Evolutionary conservation across 2,888 invertebrate species (phyloP).

Genomic region (Acronicta alni): DNA sequence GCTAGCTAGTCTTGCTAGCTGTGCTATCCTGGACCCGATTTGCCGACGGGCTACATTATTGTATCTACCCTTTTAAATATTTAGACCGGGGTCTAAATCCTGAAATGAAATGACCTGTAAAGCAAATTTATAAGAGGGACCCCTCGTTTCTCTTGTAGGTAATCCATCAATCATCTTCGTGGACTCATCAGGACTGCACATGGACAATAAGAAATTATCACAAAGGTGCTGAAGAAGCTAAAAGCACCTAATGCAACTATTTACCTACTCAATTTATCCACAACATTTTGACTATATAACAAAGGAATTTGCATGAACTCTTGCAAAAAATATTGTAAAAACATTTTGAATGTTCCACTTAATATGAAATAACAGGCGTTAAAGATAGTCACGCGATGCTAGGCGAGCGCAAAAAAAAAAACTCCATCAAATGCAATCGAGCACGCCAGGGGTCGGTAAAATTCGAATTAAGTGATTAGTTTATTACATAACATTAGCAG

Average conservation of each 20-base stretch:
- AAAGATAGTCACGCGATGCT: conserved; percentile 40
- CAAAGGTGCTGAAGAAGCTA: not conserved
- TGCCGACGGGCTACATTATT: too few species aligned
- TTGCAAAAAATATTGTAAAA: conserved; percentile 9
- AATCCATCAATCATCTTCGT: too few species aligned
- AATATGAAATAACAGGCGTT: conserved; percentile 40
- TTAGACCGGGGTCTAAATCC: too few species aligned
- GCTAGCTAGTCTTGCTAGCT: too few species aligned
- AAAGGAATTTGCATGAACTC: not conserved
- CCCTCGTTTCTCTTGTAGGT: too few species aligned
- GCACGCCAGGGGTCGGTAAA: conserved; percentile 32
- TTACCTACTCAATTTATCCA: not conserved
- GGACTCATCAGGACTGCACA: too few species aligned
- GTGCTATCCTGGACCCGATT: too few species aligned
- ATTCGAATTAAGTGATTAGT: conserved; percentile 17
- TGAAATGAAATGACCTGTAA: too few species aligned
- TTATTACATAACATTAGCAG: conserved; percentile 24
- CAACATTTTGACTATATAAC: not conserved
- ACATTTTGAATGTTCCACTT: conserved; percentile 35
- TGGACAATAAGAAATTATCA: too few species aligned
- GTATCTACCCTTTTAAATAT: too few species aligned
- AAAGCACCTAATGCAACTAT: too few species aligned
- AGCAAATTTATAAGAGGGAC: too few species aligned
- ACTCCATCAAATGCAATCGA: conserved; percentile 28
- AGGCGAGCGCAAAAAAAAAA: conserved; percentile 30